Evolutionary conservation across 2,888 invertebrate genomes (phyloP), one percentile per base, ranked within the genome.

Genomic region (Drosophila neotestacea): DNA sequence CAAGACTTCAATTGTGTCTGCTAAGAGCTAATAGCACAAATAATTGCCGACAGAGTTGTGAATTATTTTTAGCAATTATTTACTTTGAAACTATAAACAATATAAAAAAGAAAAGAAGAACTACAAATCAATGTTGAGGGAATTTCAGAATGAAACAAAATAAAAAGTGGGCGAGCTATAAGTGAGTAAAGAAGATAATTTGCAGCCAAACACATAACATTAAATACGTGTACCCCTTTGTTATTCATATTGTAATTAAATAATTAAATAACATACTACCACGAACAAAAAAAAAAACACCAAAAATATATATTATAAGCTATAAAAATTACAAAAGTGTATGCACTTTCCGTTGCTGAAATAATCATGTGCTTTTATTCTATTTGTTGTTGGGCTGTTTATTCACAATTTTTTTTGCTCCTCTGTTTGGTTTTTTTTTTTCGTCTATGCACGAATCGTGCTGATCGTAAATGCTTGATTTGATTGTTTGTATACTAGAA

Each of bases 381-480:
- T 32, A 38, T 54, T 70, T 22, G 41, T 27, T 39, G 28, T 59
- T 66, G 13, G 22, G 36, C 56, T 55, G 34, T 39, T 63, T 60
- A 30, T 41, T 22, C 28, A 34, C 44, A 32, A 42, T 22, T 22
- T 52, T 42, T 58, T 65, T 51, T 64, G 54, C 16, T 42, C 27
- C 41, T 62, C 61, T 47, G 32, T 47, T 44, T 55, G 22, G 16
- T 22, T n/a, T 41, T 38, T 67, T 38, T 67, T 68, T 65, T 62
- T 50, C 22, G 34, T 36, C 56, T 63, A 60, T 81, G 87, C 76
- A 83, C 77, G 77, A 81, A 81, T 88, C 69, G 80, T 66, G 78
- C 61, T 72, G 88, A 84, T 84, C 84, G 85, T 76, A 73, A 83
- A 76, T 83, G 78, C 76, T 73, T 85, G 83, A 84, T 88, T 88